Base-by-base conservation (phyloP, 2,113 vertebrate genomes). In the Salvelinus alpinus region DNA sequence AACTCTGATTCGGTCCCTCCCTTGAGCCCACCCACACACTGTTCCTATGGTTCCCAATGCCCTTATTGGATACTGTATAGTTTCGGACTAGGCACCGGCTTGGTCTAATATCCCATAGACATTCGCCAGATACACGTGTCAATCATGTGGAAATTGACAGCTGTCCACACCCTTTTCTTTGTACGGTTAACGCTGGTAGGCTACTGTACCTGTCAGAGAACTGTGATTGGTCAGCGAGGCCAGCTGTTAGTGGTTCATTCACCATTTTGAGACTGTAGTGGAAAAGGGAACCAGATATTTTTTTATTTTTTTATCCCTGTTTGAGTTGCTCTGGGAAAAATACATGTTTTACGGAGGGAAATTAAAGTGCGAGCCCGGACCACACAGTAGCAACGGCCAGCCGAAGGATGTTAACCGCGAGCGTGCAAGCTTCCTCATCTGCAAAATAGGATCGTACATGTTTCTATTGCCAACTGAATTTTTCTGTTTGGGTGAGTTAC, bases 161-260 rank as follows among this genome's bases (percentile, higher is more conserved):
- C 38, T 1, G 0, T 72, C 20, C 78, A 80, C 87, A 83, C 90
- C 89, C 77, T 0, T 57, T 24, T 8, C 14, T 84, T 83, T 59
- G 65, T 80, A 74, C 71, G 80, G 9, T 48, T 70, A 31, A 6
- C 78, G 25, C 72, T 76, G 81, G 94, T 95, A 94, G 93, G 96
- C 44, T 81, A 91, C 86, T 90, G 83, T 91, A 87, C 83, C 91
- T 90, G 92, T 95, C 94, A 93, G 78, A 86, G 84, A 88, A 29
- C 83, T 85, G 78, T 88, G 90, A 96, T 97, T 96, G 96, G 96
- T 81, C 91, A 14, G 62, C 57, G 88, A 25, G 72, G 91, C 94
- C 95, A 96, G 95, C 95, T 96, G 96, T 96, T 96, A 94, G 93
- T 94, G 94, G 94, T 97, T 96, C 96, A 97, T 97, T 97, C 96